A percentile compares a stretch with the other conserved stretches of the same genome.
These are phyloP conservation scores for Ascaphus truei DNA, from an alignment of 2,113 vertebrate species.

Conservation along the genomic window DNA sequence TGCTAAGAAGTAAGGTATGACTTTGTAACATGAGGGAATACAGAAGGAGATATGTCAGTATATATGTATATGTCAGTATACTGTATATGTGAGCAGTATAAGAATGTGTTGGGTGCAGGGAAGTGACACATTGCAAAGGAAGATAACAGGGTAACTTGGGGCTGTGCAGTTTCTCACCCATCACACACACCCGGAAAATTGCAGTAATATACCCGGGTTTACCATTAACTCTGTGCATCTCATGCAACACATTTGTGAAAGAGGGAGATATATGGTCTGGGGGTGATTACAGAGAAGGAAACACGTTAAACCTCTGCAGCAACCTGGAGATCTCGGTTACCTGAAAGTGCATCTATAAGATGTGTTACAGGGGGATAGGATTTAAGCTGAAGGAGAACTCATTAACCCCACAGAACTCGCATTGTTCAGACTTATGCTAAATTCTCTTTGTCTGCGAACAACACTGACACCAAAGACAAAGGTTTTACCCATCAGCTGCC, in stretches of 20 bases:
- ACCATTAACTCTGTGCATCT: slow-evolving; percentile 51
- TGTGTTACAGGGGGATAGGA: slow-evolving; percentile 46
- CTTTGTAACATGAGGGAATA: no score
- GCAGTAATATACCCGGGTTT: no score
- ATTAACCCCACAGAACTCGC: slow-evolving; percentile 27
- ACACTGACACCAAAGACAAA: not conserved
- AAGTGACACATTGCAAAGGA: no score
- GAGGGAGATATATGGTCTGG: slow-evolving; percentile 64
- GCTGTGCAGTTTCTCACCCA: no score
- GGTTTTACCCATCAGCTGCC: slow-evolving; percentile 8
- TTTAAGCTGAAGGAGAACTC: slow-evolving; percentile 11
- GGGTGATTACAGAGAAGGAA: slow-evolving; percentile 69
- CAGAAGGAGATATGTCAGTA: no score
- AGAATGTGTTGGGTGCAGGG: no score
- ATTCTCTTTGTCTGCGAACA: not conserved
- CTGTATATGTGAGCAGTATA: no score
- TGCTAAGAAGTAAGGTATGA: no score
- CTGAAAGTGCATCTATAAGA: slow-evolving; percentile 59
- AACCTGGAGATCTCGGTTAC: slow-evolving; percentile 63
- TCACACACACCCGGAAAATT: no score
- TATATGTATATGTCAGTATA: no score
- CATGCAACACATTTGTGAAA: slow-evolving; percentile 63
- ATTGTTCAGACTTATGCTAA: slow-evolving; percentile 9
- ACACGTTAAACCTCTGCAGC: slow-evolving; percentile 64
- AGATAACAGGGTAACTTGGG: no score